These are phyloP conservation scores for Paracanthobrama guichenoti DNA, from an alignment of 2,113 vertebrate genomes.

Conservation along the genomic window DNA sequence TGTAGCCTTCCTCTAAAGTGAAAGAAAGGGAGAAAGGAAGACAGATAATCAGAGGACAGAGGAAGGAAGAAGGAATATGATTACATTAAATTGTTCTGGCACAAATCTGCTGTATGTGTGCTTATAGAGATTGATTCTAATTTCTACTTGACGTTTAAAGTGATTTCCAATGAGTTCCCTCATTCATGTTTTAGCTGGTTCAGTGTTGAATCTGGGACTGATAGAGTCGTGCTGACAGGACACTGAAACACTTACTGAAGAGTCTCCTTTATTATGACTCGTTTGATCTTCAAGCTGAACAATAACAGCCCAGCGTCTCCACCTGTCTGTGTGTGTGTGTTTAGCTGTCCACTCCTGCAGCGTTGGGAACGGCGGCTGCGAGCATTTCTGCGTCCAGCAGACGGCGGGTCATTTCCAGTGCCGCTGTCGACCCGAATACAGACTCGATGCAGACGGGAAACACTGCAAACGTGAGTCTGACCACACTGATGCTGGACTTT, in stretches of 20 bases:
- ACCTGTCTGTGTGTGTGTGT: constrained; percentile 1
- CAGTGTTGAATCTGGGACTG: background rate
- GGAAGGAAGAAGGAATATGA: background rate
- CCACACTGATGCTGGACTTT: background rate
- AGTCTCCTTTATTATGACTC: background rate
- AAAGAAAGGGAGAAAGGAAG: background rate
- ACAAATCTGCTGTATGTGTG: background rate
- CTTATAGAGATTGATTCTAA: background rate
- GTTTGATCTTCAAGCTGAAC: background rate
- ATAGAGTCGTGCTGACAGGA: background rate
- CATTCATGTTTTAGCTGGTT: constrained; percentile 4
- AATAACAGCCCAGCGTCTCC: background rate
- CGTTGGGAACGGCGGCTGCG: constrained; percentile 88
- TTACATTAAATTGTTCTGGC: background rate
- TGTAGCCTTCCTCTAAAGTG: background rate
- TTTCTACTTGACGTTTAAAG: background rate
- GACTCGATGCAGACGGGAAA: constrained; percentile 81
- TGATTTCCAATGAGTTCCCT: background rate
- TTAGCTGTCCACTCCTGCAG: constrained; percentile 82
- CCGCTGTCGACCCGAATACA: constrained; percentile 79
- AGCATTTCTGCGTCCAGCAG: constrained; percentile 88
- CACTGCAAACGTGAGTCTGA: constrained; percentile 78
- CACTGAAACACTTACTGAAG: background rate
- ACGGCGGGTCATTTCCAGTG: constrained; percentile 80
- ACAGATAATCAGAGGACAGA: background rate